Percentiles rank a stretch among this genome's conserved stretches.
Evolutionary conservation across 2,888 invertebrate genomes (phyloP).

Genomic region (Ormyrus nitidulus): DNA sequence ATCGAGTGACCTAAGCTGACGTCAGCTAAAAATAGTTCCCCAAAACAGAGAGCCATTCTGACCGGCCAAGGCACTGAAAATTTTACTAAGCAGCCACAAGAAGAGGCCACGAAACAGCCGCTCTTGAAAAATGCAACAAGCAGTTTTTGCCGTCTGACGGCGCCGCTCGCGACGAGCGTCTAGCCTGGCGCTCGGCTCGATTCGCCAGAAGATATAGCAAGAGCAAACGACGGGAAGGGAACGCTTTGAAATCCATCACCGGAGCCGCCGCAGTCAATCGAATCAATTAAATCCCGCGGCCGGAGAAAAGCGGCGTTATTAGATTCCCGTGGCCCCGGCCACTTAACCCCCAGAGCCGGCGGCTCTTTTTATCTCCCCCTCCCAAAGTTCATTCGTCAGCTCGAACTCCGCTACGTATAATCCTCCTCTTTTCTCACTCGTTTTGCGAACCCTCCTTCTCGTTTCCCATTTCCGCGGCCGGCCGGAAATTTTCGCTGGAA

Average conservation of each 20-base stretch:
- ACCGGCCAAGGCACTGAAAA: too few species aligned
- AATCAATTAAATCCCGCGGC: conserved; percentile 49
- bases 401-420: not conserved
- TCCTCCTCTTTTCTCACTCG: not conserved
- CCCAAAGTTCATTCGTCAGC: not conserved
- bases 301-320: conserved; percentile 46
- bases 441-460: not conserved
- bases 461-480: conserved; percentile 25
- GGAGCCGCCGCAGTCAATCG: conserved; percentile 39
- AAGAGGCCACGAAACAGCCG: too few species aligned
- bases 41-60: too few species aligned
- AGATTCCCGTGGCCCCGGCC: conserved; percentile 24
- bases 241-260: conserved; percentile 37
- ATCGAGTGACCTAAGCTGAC: too few species aligned
- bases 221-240: too few species aligned
- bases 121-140: too few species aligned
- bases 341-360: conserved; percentile 23
- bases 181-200: too few species aligned
- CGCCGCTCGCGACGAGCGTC: not conserved
- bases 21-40: too few species aligned
- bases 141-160: not conserved
- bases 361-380: not conserved
- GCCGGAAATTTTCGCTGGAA: conserved; percentile 14
- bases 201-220: too few species aligned
- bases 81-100: too few species aligned